Percentiles rank a stretch among this genome's conserved stretches.
Conservation (phyloP, 2,888 invertebrate genomes). For the Eristalinus sepulchralis region DNA sequence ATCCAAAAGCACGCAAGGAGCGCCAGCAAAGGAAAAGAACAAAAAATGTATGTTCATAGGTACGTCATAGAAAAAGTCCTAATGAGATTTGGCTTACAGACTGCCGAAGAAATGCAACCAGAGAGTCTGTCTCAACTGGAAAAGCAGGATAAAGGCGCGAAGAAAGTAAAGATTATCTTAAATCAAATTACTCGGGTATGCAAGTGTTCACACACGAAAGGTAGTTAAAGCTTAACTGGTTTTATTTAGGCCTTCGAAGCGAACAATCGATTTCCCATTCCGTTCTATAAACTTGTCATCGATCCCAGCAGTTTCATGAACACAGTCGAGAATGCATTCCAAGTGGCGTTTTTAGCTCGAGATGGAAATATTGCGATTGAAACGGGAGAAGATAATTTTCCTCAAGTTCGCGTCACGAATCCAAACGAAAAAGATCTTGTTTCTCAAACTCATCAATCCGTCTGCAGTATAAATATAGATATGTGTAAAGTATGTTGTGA, state of each 20-base stretch:
- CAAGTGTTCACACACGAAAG: background rate
- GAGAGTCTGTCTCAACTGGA: conserved; percentile 81
- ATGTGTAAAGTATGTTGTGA: conserved; percentile 73
- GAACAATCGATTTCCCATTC: conserved; percentile 80
- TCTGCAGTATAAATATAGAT: conserved; percentile 75
- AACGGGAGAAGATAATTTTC: conserved; percentile 78
- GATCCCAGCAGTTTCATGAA: conserved; percentile 83
- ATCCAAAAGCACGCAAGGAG: conserved; percentile 75
- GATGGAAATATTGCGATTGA: conserved; percentile 82
- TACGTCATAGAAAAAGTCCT: background rate
- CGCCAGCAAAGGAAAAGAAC: conserved; percentile 77
- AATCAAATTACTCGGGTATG: conserved; percentile 80
- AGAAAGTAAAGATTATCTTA: conserved; percentile 82
- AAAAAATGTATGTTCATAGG: conserved; percentile 70
- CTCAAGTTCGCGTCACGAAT: conserved; percentile 74
- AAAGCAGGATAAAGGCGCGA: conserved; percentile 82
- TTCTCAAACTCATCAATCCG: conserved; percentile 73
- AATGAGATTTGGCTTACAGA: background rate
- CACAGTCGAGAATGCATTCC: conserved; percentile 84
- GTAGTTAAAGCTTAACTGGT: background rate
- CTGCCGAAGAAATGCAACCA: conserved; percentile 80
- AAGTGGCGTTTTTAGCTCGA: conserved; percentile 83
- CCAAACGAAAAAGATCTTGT: conserved; percentile 63
- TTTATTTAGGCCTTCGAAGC: conserved; percentile 75
- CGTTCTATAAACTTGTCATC: conserved; percentile 83